Evolutionary conservation across 2,113 vertebrate species (phyloP), one percentile per base, ranked within the genome.

Genomic region (Scomber colias): DNA sequence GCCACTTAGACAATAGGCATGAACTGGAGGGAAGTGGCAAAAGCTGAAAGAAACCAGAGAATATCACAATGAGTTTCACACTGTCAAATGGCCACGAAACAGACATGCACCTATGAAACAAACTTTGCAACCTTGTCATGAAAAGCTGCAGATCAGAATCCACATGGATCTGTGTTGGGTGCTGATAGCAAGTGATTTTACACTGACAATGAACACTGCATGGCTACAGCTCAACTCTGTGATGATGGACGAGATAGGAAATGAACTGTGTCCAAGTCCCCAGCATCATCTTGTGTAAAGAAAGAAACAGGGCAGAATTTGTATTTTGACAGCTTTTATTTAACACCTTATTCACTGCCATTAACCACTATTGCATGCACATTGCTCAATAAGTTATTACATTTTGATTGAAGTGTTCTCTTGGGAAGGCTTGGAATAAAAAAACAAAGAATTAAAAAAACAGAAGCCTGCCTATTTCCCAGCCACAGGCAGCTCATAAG

Each of bases 1-100:
- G 84, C 80, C 73, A 85, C 79, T 88, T 66, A 92, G 79, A 91
- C 87, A 91, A 88, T 49, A 87, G 74, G 74, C 61, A 50, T 73
- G 72, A 81, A 65, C 77, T 44, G 60, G 51, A 68, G 62, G 60
- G 55, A 59, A 27, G 24, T 27, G 24, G 24, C 24, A 27, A 78
- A 84, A 83, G 81, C 86, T 86, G 67, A 81, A 45, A 81, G 54
- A 80, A 71, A 88, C 87, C 83, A 55, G 56, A 65, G 60, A 59
- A 84, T 67, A 81, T 86, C 72, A 79, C 57, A 44, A 24, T n/a
- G 45, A 80, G 81, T 86, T 86, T 88, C 75, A 90, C 77, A 85
- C 86, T 75, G 83, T 77, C 79, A 88, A 66, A 79, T 48, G 72
- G 53, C 67, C 68, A 75, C 77, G 21, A 15, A 54, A 54, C 65